Conservation (phyloP, 2,113 vertebrate genomes). For the Thalassarche chlororhynchos region DNA sequence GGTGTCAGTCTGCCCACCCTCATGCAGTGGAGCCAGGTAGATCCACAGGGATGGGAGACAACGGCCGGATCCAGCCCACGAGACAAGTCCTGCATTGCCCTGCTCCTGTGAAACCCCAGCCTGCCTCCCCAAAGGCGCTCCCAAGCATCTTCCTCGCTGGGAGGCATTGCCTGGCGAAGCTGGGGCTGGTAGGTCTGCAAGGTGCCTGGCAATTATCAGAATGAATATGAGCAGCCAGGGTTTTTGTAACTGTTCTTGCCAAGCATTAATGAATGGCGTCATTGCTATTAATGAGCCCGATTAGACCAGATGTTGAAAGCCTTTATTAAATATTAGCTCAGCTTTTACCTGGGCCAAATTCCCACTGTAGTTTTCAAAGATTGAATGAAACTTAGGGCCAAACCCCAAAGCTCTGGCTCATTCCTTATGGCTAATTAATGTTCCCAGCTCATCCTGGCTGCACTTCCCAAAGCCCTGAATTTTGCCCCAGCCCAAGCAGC, state of each 20-base stretch:
- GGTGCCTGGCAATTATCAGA: background rate
- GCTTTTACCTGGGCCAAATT: background rate
- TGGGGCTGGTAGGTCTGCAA: background rate
- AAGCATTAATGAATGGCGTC: background rate
- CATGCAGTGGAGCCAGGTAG: fast-evolving
- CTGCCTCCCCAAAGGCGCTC: background rate
- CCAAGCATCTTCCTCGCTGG: background rate
- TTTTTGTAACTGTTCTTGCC: conserved; percentile 46
- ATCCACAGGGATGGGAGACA: fast-evolving
- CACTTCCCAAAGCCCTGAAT: background rate
- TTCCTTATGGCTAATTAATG: background rate
- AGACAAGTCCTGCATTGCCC: background rate
- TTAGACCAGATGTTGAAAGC: conserved; percentile 44
- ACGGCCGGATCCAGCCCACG: fast-evolving
- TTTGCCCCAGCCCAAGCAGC: background rate
- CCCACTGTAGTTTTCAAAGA: background rate
- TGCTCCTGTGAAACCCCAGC: background rate
- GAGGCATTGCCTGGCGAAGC: background rate
- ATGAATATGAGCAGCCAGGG: background rate
- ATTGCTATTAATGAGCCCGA: background rate
- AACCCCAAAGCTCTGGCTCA: background rate
- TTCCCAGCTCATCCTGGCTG: background rate
- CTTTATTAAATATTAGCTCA: conserved; percentile 54
- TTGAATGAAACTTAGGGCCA: background rate
- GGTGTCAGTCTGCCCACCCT: fast-evolving